Conservation (phyloP, 1,140 invertebrate genomes). For the Rhizoglyphus robini region DNA sequence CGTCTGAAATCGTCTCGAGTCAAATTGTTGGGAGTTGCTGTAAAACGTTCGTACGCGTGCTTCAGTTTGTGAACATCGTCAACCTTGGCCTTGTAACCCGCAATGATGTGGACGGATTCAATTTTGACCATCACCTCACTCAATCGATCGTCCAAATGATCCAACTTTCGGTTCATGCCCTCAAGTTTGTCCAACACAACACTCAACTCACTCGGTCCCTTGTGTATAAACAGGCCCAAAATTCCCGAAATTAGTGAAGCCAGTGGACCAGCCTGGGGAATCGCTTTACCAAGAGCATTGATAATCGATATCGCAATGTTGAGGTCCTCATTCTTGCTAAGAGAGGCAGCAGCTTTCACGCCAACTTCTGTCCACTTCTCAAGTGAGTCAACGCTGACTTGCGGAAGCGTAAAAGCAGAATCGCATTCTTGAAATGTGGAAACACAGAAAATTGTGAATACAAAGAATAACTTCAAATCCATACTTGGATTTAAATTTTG, state of each 20-base stretch:
- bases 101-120: no score
- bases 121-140: background rate
- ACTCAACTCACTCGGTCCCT: background rate
- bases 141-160: background rate
- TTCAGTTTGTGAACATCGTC: background rate
- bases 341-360: no score
- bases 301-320: background rate
- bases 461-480: no score
- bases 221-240: background rate
- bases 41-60: background rate
- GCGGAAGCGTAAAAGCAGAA: no score
- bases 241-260: background rate
- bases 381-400: no score
- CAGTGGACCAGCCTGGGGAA: background rate
- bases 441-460: no score
- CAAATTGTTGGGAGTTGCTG: background rate
- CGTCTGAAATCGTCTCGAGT: background rate
- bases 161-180: background rate
- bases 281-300: background rate
- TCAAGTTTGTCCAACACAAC: background rate
- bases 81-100: background rate
- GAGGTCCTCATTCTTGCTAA: background rate
- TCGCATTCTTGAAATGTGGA: no score
- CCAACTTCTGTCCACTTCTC: background rate
- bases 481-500: no score